A percentile compares a stretch with the other conserved stretches of the same genome.
Evolutionary conservation across 2,888 invertebrate species (phyloP).

Genomic region (Sepioteuthis lessoniana): DNA sequence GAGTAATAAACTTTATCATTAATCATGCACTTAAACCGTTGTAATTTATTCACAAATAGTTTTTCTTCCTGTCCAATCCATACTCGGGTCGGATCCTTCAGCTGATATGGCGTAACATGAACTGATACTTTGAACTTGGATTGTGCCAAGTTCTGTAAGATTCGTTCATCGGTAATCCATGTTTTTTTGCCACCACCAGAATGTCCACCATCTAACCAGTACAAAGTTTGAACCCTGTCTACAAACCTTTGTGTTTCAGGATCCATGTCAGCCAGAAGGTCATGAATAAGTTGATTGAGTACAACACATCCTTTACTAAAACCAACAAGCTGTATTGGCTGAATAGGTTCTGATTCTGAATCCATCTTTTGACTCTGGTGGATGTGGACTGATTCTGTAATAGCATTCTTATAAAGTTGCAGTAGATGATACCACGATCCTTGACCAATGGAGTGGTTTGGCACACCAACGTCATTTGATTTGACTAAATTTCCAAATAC

Average conservation of each 20-base stretch:
- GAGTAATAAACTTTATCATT: slow-evolving; percentile 81
- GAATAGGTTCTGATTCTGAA: neutral
- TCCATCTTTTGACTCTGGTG: neutral
- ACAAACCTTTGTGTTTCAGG: slow-evolving; percentile 75
- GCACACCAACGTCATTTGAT: slow-evolving; percentile 85
- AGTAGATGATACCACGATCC: slow-evolving; percentile 84
- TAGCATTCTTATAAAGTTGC: slow-evolving; percentile 75
- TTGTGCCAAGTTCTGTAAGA: slow-evolving; percentile 83
- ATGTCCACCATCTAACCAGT: slow-evolving; percentile 94
- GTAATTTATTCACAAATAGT: slow-evolving; percentile 82
- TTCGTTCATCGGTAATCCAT: slow-evolving; percentile 86
- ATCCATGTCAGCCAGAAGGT: slow-evolving; percentile 79
- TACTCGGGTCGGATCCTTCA: slow-evolving; percentile 84
- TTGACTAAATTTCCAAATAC: slow-evolving; percentile 92
- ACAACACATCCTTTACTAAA: slow-evolving; percentile 96
- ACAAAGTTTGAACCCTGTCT: slow-evolving; percentile 82
- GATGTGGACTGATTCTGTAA: neutral
- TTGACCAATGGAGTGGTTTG: slow-evolving; percentile 84
- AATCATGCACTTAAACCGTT: slow-evolving; percentile 82
- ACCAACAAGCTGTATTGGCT: slow-evolving; percentile 79
- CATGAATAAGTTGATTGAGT: slow-evolving; percentile 90
- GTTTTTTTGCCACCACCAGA: slow-evolving; percentile 89
- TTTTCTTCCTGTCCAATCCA: slow-evolving; percentile 91
- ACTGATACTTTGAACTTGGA: slow-evolving; percentile 81
- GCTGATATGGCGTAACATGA: slow-evolving; percentile 93